A percentile compares a stretch with the other conserved stretches of the same genome.
phyloP scores from a whole-genome alignment of 2,888 invertebrate species.

The Diachrysia chrysitis region DNA sequence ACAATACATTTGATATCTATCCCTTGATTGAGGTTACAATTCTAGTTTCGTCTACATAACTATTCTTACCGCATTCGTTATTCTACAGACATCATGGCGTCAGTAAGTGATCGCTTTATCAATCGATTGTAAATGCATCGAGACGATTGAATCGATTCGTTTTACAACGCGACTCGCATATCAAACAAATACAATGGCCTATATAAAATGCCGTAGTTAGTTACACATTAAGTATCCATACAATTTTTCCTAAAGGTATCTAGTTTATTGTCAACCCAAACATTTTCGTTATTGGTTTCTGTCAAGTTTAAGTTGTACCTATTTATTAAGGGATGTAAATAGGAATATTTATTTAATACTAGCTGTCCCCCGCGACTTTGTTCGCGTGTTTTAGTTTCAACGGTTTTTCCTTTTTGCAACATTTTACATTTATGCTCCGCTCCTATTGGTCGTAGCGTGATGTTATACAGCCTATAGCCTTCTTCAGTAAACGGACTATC shows the following conservation, averaged over 20 bases:
- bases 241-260: neutral
- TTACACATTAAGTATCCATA: neutral
- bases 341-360: too few species aligned
- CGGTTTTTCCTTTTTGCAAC: too few species aligned
- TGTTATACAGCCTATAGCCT: too few species aligned
- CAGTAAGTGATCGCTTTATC: constrained; percentile 24
- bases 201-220: constrained; percentile 2
- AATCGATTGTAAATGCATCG: constrained; percentile 44
- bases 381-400: too few species aligned
- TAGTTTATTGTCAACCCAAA: too few species aligned
- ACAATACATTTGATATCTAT: neutral
- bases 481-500: too few species aligned
- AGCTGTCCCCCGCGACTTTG: too few species aligned
- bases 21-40: neutral
- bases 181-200: constrained; percentile 11
- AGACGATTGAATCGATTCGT: constrained; percentile 36
- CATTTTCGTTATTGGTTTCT: too few species aligned
- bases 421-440: too few species aligned
- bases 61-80: neutral
- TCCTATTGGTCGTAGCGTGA: too few species aligned
- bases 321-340: too few species aligned
- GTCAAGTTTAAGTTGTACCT: too few species aligned
- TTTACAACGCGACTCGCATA: constrained; percentile 14
- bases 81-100: constrained; percentile 38
- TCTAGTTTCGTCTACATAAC: neutral